Percentiles rank a stretch among this genome's conserved stretches.
These are phyloP conservation scores for Bombus pyrosoma DNA, from an alignment of 1,140 invertebrate species.

Conservation along the genomic window DNA sequence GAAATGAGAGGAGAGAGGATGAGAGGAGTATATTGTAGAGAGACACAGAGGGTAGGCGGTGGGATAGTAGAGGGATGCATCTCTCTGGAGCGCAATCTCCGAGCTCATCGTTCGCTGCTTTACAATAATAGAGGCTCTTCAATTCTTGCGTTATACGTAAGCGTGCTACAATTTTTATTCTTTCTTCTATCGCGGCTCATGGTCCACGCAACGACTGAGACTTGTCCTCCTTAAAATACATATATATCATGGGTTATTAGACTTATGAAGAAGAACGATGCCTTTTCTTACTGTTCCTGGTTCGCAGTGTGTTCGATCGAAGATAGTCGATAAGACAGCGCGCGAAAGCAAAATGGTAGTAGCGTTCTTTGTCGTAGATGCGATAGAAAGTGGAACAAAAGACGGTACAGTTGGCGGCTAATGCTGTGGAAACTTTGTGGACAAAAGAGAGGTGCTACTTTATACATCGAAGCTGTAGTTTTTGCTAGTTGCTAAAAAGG, in stretches of 20 bases:
- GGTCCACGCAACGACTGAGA: background rate
- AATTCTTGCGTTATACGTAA: conserved; percentile 57
- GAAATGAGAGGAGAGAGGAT: conserved; percentile 73
- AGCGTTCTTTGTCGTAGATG: too few relatives aligned
- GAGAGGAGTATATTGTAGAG: conserved; percentile 65
- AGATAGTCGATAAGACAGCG: background rate
- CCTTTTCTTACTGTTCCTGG: background rate
- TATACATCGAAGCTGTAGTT: too few relatives aligned
- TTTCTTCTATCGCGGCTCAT: background rate
- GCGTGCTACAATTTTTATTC: conserved; percentile 42
- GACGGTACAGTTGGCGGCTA: background rate
- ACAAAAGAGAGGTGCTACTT: too few relatives aligned
- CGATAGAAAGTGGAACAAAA: background rate
- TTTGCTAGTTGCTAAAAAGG: too few relatives aligned
- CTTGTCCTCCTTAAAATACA: too few relatives aligned
- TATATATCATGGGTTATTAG: background rate
- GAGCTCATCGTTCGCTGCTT: conserved; percentile 61
- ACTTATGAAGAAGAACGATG: background rate
- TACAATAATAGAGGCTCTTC: conserved; percentile 62
- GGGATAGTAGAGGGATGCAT: conserved; percentile 11
- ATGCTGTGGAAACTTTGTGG: too few relatives aligned
- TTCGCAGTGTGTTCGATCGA: background rate
- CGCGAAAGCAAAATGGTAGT: too few relatives aligned
- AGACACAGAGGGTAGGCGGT: background rate
- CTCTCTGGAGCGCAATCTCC: conserved; percentile 57